Conservation (phyloP, 1,140 invertebrate species). For the Pseudomyrmex pallidus region DNA sequence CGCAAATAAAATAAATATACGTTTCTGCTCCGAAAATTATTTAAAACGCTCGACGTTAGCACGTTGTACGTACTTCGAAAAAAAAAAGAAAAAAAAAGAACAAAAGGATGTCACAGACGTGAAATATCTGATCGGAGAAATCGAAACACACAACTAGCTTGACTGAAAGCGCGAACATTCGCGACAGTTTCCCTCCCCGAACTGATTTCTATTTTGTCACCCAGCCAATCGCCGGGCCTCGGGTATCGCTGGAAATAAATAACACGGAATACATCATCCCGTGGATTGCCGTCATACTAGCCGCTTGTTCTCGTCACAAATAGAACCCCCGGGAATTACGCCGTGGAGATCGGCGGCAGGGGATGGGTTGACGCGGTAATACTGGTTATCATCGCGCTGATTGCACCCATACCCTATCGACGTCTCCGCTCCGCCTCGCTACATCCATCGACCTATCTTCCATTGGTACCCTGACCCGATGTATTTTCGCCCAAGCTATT, state of each 20-base stretch:
- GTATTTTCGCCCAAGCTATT: conserved; percentile 68
- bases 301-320: conserved; percentile 66
- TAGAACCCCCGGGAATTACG: conserved; percentile 70
- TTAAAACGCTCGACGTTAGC: no score
- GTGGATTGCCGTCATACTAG: conserved; percentile 57
- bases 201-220: conserved; percentile 65
- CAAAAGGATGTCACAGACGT: background rate
- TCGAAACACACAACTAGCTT: background rate
- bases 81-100: no score
- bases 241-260: conserved; percentile 66
- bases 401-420: conserved; percentile 64
- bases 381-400: conserved; percentile 76
- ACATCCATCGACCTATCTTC: conserved; percentile 65
- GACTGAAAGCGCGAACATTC: conserved; percentile 62
- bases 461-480: conserved; percentile 62
- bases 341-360: conserved; percentile 64
- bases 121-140: background rate
- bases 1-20: background rate
- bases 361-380: conserved; percentile 73
- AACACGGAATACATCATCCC: conserved; percentile 65
- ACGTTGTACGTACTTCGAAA: no score
- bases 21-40: no score
- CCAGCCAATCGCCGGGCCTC: conserved; percentile 21
- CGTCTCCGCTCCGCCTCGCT: conserved; percentile 18
- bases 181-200: conserved; percentile 1